These are phyloP conservation scores for Eurois occulta DNA, from an alignment of 2,888 invertebrate species.

Conservation along the genomic window DNA sequence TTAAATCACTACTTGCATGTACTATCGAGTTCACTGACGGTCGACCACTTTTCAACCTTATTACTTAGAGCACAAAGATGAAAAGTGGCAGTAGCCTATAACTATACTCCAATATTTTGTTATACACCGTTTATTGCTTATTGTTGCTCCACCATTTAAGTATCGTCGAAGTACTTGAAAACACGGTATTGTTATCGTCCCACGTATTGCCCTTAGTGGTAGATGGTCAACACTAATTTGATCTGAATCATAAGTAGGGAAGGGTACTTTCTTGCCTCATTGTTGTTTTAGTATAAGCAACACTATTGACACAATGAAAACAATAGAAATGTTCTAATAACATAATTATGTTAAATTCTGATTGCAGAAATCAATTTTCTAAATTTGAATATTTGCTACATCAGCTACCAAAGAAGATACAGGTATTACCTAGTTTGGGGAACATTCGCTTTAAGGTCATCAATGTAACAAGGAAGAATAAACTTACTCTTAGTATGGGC, in stretches of 20 bases:
- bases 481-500: neutral
- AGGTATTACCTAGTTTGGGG: neutral
- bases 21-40: too few relatives aligned
- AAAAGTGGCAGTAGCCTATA: too few relatives aligned
- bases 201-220: constrained; percentile 7
- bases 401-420: neutral
- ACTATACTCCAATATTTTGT: neutral
- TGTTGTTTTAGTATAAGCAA: neutral
- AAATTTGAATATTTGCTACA: neutral
- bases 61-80: too few relatives aligned
- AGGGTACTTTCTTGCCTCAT: neutral
- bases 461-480: neutral
- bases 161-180: constrained; percentile 14
- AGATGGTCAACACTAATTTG: constrained; percentile 28
- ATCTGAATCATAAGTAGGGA: constrained; percentile 2
- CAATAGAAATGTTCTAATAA: neutral
- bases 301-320: neutral
- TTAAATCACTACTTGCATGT: neutral
- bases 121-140: constrained; percentile 20
- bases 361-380: neutral
- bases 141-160: constrained; percentile 33
- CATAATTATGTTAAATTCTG: neutral
- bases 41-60: too few relatives aligned
- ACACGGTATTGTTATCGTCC: constrained; percentile 48
- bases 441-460: neutral